Percentiles rank a stretch among this genome's conserved stretches.
Conservation (phyloP, 1,140 invertebrate genomes). For the Dendroctonus ponderosae region DNA sequence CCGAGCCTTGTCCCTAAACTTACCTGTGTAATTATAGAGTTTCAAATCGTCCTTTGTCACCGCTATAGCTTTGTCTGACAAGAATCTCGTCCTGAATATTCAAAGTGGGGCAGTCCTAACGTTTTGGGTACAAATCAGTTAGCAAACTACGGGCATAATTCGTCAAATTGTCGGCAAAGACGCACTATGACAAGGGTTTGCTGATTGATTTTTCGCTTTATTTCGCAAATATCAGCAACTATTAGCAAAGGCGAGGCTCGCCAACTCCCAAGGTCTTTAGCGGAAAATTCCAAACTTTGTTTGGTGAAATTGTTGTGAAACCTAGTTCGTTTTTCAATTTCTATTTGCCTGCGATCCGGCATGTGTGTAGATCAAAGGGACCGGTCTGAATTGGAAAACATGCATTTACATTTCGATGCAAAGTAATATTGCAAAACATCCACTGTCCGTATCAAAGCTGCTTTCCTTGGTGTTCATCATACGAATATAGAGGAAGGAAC, state of each 20-base stretch:
- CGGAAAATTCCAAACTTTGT: too few species aligned
- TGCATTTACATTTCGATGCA: slow-evolving; percentile 7
- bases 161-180: slow-evolving; percentile 4
- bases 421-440: slow-evolving; percentile 16
- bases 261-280: too few species aligned
- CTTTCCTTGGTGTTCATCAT: neutral
- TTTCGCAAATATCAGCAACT: too few species aligned
- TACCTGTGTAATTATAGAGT: slow-evolving; percentile 31
- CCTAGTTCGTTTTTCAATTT: too few species aligned
- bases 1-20: slow-evolving; percentile 22
- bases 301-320: too few species aligned
- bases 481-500: too few species aligned
- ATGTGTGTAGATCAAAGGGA: neutral
- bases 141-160: slow-evolving; percentile 3
- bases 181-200: too few species aligned
- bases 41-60: slow-evolving; percentile 26
- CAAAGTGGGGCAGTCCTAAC: slow-evolving; percentile 4
- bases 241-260: too few species aligned
- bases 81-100: slow-evolving; percentile 23
- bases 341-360: too few species aligned
- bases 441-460: slow-evolving; percentile 8
- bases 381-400: neutral
- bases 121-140: slow-evolving; percentile 30
- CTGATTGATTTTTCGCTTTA: neutral
- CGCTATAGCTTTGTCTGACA: slow-evolving; percentile 26